phyloP scores from a whole-genome alignment of 2,888 invertebrate species.

The Imbricaverruca yamaguchii region DNA sequence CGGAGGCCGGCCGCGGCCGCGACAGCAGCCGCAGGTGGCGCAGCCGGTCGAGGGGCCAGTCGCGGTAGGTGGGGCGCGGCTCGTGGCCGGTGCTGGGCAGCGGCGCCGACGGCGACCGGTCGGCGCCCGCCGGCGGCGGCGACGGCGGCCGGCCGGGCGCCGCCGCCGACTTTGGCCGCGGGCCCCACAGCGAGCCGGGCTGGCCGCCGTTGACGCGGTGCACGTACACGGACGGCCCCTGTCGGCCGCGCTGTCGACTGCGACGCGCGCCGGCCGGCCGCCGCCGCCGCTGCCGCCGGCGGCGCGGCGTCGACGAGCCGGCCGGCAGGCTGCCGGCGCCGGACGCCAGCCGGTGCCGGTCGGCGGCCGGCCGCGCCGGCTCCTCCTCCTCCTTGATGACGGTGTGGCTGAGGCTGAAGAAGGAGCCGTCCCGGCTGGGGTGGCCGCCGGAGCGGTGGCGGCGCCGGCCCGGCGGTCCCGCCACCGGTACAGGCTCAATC shows the following conservation, averaged over 20 bases:
- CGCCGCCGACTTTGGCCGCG: not conserved
- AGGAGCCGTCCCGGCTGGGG: not conserved
- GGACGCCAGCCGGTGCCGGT: not conserved
- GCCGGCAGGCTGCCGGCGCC: not conserved
- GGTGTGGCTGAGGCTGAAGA: constrained; percentile 4
- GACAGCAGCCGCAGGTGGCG: not conserved
- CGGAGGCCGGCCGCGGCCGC: not conserved
- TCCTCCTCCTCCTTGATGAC: not conserved
- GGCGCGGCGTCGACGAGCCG: not conserved
- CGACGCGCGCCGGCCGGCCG: too few species aligned
- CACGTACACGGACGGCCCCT: not conserved
- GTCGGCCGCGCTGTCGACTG: too few species aligned
- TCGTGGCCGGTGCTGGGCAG: not conserved
- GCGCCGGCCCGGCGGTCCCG: not conserved
- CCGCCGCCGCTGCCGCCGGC: too few species aligned
- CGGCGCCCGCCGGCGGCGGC: not conserved
- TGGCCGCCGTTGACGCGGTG: constrained; percentile 5
- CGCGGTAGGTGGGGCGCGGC: not conserved
- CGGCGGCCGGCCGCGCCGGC: not conserved
- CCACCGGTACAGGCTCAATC: not conserved
- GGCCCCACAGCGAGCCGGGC: not conserved
- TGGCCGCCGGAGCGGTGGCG: not conserved
- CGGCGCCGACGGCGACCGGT: not conserved
- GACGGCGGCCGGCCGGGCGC: not conserved
- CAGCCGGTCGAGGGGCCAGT: not conserved